Evolutionary conservation across 2,888 invertebrate genomes (phyloP), one percentile per base, ranked within the genome.

Genomic region (Rotaria sp.): DNA sequence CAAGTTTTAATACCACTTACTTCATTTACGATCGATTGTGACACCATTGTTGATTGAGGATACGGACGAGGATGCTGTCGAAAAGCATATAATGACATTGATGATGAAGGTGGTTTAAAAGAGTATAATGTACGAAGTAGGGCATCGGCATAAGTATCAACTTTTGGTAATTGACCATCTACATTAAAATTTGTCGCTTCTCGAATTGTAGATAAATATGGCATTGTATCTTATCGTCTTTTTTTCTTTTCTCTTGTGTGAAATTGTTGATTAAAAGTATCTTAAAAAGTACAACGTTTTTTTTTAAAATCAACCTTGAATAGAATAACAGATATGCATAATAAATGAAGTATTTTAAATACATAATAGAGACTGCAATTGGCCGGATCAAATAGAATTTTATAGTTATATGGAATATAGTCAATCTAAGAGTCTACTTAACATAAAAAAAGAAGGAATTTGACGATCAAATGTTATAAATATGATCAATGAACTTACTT

Each of bases 401-500:
- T 55, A 55, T 55, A 55, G 26, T 26, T 24, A 55, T 55, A 24
- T 55, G 26, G 26, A 8, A 26, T 26, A 55, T 21, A 55, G 26
- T 26, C 21, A 55, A 26, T 26, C 8, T 26, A 2, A 55, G 55
- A 55, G 7, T 55, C 1, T 10, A 55, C 26, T 26, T 55, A 3
- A 26, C 5, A 26, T 26, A 26, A 55, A 26, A 55, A 24, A 67
- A 35, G 3, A 30, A 67, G 2, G 59, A 30, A 13, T 15, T 67
- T 30, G 30, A 18, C 15, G 59, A 67, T 30, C 30, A 35, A 35
- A 30, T 35, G 21, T 67, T 18, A 35, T 35, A 30, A 35, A 67
- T 67, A 35, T 67, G 35, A 67, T 67, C 67, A 35, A 67, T 67
- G 67, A 67, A 67, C 67, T 67, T 35, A 67, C 67, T 67, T 67